A percentile compares a stretch with the other conserved stretches of the same genome.
Evolutionary conservation across 2,888 invertebrate genomes (phyloP).

Genomic region (Eledona agricola): DNA sequence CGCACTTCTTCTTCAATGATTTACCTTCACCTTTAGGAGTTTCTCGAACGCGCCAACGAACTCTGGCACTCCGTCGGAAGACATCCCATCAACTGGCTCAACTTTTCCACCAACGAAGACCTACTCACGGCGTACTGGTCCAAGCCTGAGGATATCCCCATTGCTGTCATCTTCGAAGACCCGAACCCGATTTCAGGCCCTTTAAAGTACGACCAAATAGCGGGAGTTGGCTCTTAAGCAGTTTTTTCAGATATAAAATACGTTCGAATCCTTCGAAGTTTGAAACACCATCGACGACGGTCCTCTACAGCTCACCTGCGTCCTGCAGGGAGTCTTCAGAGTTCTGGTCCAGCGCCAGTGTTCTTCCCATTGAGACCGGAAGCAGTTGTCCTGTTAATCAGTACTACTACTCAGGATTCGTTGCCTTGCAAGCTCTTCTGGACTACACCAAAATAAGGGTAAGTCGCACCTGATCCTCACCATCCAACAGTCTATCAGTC

Average conservation of each 20-base stretch:
- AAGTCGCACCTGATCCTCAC: constrained; percentile 30
- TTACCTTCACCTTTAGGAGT: constrained; percentile 67
- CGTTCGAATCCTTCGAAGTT: constrained; percentile 75
- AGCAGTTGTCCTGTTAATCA: constrained; percentile 78
- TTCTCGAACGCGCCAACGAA: constrained; percentile 71
- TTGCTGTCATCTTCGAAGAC: constrained; percentile 74
- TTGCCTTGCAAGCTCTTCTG: constrained; percentile 75
- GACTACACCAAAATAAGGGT: constrained; percentile 79
- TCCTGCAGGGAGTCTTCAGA: constrained; percentile 73
- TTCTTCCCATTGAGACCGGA: constrained; percentile 70
- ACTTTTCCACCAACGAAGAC: constrained; percentile 72
- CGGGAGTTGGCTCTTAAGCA: too few species aligned
- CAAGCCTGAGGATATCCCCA: constrained; percentile 72
- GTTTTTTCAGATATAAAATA: constrained; percentile 74
- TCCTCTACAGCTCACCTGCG: constrained; percentile 72
- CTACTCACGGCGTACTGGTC: constrained; percentile 75
- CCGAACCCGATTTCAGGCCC: constrained; percentile 62
- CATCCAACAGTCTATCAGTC: too few species aligned
- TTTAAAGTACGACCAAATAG: constrained; percentile 67
- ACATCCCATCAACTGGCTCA: constrained; percentile 71
- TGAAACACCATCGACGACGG: constrained; percentile 72
- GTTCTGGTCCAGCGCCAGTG: constrained; percentile 62
- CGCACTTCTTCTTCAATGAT: background rate
- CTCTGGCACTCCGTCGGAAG: constrained; percentile 65
- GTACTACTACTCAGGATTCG: constrained; percentile 80